phyloP scores from a whole-genome alignment of 1,140 invertebrate species.

The Sipha flava region DNA sequence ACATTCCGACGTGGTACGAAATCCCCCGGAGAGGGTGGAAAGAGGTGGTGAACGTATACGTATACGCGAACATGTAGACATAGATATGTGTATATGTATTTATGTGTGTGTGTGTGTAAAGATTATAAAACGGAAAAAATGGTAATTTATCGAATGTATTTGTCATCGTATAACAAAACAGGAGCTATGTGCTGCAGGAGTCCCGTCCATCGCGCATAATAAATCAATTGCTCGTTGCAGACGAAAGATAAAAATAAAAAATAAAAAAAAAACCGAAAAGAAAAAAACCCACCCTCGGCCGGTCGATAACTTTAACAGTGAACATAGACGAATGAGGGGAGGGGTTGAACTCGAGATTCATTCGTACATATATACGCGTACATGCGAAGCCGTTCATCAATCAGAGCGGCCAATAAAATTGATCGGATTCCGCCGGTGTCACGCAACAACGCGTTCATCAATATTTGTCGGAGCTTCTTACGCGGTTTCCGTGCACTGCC shows the following conservation, averaged over 20 bases:
- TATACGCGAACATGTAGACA: no score
- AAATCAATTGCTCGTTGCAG: conserved; percentile 16
- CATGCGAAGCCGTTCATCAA: neutral
- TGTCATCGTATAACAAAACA: neutral
- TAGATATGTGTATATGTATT: no score
- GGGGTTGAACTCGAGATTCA: neutral
- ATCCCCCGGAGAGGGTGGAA: no score
- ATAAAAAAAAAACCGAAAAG: neutral
- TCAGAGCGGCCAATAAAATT: neutral
- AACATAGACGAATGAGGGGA: neutral
- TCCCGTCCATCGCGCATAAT: neutral
- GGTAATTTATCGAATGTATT: conserved; percentile 13
- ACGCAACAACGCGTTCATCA: neutral
- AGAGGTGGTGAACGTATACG: no score
- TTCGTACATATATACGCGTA: neutral
- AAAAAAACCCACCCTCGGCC: neutral
- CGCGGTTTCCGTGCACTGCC: neutral
- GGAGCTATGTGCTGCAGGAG: neutral
- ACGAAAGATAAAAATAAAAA: conserved; percentile 6
- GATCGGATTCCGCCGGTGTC: conserved; percentile 3
- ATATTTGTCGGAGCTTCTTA: neutral
- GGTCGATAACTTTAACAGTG: neutral
- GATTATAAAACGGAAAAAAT: neutral
- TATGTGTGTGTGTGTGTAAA: no score
- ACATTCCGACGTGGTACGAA: no score